These are phyloP conservation scores for Folsomia candida DNA, from an alignment of 2,888 invertebrate genomes.

Conservation along the genomic window DNA sequence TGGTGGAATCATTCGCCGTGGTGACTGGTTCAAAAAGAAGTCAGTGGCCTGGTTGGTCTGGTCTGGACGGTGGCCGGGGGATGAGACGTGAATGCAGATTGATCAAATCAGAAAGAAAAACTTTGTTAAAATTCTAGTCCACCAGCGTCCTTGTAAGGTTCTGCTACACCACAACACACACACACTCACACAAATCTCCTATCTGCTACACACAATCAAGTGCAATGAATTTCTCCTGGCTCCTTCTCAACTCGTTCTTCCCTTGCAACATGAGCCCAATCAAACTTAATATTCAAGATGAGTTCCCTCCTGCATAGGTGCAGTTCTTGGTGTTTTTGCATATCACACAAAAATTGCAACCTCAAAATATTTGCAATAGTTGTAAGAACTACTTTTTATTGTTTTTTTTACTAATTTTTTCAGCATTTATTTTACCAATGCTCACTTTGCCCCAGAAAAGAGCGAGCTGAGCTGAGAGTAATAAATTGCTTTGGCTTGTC, in stretches of 20 bases:
- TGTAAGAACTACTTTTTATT: background rate
- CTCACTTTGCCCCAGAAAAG: background rate
- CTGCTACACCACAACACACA: background rate
- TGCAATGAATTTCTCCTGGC: background rate
- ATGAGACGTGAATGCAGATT: slow-evolving; percentile 18
- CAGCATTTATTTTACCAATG: background rate
- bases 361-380: background rate
- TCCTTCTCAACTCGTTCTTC: background rate
- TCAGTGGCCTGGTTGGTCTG: slow-evolving; percentile 1
- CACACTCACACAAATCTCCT: background rate
- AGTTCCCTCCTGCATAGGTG: background rate
- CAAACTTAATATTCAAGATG: background rate
- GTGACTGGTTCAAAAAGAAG: background rate
- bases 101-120: slow-evolving; percentile 18
- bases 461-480: background rate
- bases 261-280: background rate
- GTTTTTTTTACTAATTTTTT: background rate
- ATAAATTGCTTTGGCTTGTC: background rate
- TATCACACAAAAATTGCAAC: background rate
- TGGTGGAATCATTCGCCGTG: background rate
- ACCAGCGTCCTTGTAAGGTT: slow-evolving; percentile 8
- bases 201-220: no score
- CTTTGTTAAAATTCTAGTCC: slow-evolving; percentile 19
- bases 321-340: background rate
- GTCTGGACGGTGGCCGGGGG: slow-evolving; percentile 1